Conservation (phyloP, 1,140 invertebrate species). For the Drosophila fuyamai region DNA sequence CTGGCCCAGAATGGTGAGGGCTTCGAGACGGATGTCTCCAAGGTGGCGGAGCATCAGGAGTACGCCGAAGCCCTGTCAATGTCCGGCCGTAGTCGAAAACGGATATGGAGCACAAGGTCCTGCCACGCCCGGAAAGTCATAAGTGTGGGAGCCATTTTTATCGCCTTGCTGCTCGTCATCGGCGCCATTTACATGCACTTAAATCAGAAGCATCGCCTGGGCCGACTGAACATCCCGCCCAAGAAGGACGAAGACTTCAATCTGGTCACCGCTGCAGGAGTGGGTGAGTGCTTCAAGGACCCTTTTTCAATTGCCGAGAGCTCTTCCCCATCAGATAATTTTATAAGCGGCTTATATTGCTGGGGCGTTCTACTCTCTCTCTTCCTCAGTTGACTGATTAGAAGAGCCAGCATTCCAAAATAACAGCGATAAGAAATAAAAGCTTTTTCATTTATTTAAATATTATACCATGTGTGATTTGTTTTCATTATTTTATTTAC, state of each 20-base stretch:
- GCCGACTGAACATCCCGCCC: conserved; percentile 48
- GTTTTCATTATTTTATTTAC: neutral
- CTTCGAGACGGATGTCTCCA: conserved; percentile 10
- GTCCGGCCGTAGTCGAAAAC: conserved; percentile 1
- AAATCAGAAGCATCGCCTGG: conserved; percentile 64
- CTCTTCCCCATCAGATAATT: conserved; percentile 22
- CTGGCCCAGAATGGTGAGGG: neutral
- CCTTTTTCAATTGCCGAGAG: conserved; percentile 18
- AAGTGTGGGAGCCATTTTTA: conserved; percentile 44
- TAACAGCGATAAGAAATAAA: conserved; percentile 1
- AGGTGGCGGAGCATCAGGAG: conserved; percentile 22
- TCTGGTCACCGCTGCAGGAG: conserved; percentile 23
- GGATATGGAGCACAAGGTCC: neutral
- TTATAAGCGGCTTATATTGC: conserved; percentile 21
- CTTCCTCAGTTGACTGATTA: conserved; percentile 42
- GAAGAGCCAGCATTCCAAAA: conserved; percentile 5
- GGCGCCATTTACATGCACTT: conserved; percentile 70
- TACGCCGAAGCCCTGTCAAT: conserved; percentile 21
- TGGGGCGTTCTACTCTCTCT: conserved; percentile 4
- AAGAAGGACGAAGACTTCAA: neutral
- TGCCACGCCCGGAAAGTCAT: conserved; percentile 33
- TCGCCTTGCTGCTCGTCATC: conserved; percentile 57
- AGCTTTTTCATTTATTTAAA: neutral
- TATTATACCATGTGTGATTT: no score
- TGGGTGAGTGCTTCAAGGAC: conserved; percentile 28